These are phyloP conservation scores for Trissolcus japonicus DNA, from an alignment of 2,888 invertebrate species.

Conservation along the genomic window DNA sequence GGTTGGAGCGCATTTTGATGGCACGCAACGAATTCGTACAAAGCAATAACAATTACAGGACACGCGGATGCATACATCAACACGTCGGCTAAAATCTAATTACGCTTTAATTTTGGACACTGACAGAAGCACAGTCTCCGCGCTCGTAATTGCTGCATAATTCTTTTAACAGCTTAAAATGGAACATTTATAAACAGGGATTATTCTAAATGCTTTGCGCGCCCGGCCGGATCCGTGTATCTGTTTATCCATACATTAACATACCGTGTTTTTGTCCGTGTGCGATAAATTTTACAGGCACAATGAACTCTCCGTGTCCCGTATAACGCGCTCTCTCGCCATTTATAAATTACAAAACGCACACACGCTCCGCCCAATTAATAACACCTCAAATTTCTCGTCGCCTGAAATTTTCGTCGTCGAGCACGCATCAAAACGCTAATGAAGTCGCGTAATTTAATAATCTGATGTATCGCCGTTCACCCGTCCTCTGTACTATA, in stretches of 20 bases:
- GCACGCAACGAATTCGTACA: neutral
- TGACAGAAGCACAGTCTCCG: neutral
- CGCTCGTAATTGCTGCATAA: constrained; percentile 6
- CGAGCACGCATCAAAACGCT: constrained; percentile 27
- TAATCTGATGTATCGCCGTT: neutral
- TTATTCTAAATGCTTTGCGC: neutral
- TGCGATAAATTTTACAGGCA: neutral
- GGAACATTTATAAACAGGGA: constrained; percentile 1
- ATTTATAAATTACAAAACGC: constrained; percentile 1
- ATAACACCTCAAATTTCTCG: constrained; percentile 5
- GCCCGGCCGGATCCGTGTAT: no score
- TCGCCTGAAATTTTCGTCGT: constrained; percentile 10
- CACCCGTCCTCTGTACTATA: constrained; percentile 7
- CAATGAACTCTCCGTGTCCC: neutral
- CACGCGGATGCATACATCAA: constrained; percentile 13
- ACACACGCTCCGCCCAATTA: constrained; percentile 12
- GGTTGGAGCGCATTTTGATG: neutral
- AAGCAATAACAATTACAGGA: constrained; percentile 1
- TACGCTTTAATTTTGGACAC: constrained; percentile 10
- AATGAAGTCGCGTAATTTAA: constrained; percentile 34
- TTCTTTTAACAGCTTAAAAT: constrained; percentile 7
- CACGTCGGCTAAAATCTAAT: constrained; percentile 8
- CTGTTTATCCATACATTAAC: no score
- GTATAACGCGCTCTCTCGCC: neutral
- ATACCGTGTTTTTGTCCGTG: no score